Evolutionary conservation across 2,797 vertebrate species (phyloP).

Genomic region (Lophotriccus pileatus): DNA sequence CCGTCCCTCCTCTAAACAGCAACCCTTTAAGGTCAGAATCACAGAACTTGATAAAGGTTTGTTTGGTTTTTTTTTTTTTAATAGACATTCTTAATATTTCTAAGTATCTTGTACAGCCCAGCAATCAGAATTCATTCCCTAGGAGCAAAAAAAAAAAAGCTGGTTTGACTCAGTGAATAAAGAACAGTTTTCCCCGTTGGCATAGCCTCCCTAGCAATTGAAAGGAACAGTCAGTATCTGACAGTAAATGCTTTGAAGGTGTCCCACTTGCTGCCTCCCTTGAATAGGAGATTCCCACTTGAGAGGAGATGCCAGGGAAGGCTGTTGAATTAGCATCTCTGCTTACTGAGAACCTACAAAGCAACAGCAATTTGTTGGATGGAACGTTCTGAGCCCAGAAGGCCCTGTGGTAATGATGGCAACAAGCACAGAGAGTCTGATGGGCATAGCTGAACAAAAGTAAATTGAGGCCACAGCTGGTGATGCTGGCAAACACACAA

Average conservation of each 20-base stretch:
- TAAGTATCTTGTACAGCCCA: neutral
- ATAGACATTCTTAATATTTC: neutral
- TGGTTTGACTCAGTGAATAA: neutral
- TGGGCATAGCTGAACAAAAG: neutral
- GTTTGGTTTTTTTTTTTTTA: neutral
- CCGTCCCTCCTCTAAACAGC: neutral
- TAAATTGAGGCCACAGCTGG: neutral
- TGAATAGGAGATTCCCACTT: neutral
- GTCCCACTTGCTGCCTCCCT: neutral
- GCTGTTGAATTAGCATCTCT: neutral
- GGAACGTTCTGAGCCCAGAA: neutral
- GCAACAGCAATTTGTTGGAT: neutral
- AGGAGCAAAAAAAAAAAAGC: neutral
- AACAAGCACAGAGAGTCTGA: neutral
- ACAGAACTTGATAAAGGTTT: neutral
- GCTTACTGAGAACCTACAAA: neutral
- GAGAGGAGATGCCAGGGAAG: neutral
- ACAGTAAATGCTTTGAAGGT: neutral
- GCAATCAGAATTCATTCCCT: neutral
- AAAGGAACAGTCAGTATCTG: neutral
- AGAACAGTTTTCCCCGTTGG: neutral
- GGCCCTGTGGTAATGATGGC: neutral
- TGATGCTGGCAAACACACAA: neutral
- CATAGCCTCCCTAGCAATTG: neutral
- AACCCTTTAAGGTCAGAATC: neutral